Evolutionary conservation across 2,888 invertebrate species (phyloP).

Genomic region (Diplazon laetatorius): DNA sequence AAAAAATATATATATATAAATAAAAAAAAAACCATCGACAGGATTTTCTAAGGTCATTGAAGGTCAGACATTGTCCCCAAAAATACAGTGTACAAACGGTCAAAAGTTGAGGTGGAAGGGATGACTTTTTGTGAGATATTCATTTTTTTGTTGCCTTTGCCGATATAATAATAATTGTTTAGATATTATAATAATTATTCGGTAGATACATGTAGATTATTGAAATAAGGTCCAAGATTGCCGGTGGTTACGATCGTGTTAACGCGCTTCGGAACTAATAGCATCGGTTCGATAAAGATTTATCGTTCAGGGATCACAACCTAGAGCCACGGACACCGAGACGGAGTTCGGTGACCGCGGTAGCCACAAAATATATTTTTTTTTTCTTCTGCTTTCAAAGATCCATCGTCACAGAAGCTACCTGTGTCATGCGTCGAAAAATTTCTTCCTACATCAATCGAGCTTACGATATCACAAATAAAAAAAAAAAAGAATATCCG

Average conservation of each 20-base stretch:
- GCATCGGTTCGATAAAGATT: conserved; percentile 45
- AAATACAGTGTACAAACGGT: too few relatives aligned
- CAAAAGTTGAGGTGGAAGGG: too few relatives aligned
- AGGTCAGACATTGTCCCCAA: too few relatives aligned
- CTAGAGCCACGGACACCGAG: conserved; percentile 19
- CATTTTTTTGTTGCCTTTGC: too few relatives aligned
- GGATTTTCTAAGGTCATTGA: too few relatives aligned
- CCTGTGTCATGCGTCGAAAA: conserved; percentile 23
- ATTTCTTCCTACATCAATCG: conserved; percentile 16
- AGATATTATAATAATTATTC: too few relatives aligned
- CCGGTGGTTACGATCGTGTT: conserved; percentile 47
- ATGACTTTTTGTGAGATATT: too few relatives aligned
- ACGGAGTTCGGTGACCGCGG: conserved; percentile 55
- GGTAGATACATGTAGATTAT: too few relatives aligned
- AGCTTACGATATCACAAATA: conserved; percentile 41
- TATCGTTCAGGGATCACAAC: conserved; percentile 49
- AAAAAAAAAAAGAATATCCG: conserved; percentile 39
- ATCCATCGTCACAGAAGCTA: background rate
- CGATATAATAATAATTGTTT: too few relatives aligned
- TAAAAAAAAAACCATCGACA: too few relatives aligned
- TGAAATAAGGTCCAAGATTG: conserved; percentile 17
- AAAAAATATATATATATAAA: too few relatives aligned
- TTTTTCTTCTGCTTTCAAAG: background rate
- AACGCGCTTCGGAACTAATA: conserved; percentile 42
- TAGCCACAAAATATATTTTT: conserved; percentile 41